Evolutionary conservation across 2,113 vertebrate genomes (phyloP), one percentile per base, ranked within the genome.

Genomic region (Haliaeetus leucogaster): DNA sequence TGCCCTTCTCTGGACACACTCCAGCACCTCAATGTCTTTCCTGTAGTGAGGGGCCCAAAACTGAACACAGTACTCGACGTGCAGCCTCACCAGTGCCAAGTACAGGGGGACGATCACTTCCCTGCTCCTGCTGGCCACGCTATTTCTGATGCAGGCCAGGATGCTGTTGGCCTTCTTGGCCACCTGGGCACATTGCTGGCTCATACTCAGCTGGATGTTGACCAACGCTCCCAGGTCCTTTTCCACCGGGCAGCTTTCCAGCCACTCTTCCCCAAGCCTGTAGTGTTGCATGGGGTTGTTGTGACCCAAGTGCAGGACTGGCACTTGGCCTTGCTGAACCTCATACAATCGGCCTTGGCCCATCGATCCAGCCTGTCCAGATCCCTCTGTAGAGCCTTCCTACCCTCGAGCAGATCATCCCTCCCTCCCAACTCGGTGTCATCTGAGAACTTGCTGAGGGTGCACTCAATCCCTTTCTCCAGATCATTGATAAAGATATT

Each of bases 31-130:
- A 38, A 8, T 38, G 43, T 45, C 43, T 4, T 45, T 45, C 43
- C 1, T 45, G 43, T 43, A 43, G 43, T 17, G 43, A 43, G 4
- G 43, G 4, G 4, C 43, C 4, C 43, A 43, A 43, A 43, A 43
- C 2, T 43, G 16, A 43, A 43, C 16, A 43, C 43, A 63, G 14
- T 13, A 30, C 9, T 55, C 0, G 0, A 77, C 8, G 8, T 36
- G 8, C 1, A 0, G 20, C 18, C n/a, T 59, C 43, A 72, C 2
- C 34, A 32, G 7, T 9, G 25, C 16, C 0, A 0, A 27, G 9
- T 27, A 65, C 34, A 50, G 5, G 1, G 2, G 11, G 0, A 81
- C 1, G 5, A 30, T 26, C 38, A 23, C 18, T 34, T 26, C 17
- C 21, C 5, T 74, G 13, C 10, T 84, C 21, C 5, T 74, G 11